Percentiles rank a stretch among this genome's conserved stretches.
Conservation (phyloP, 2,797 vertebrate species). For the Lacerta bilineata region DNA sequence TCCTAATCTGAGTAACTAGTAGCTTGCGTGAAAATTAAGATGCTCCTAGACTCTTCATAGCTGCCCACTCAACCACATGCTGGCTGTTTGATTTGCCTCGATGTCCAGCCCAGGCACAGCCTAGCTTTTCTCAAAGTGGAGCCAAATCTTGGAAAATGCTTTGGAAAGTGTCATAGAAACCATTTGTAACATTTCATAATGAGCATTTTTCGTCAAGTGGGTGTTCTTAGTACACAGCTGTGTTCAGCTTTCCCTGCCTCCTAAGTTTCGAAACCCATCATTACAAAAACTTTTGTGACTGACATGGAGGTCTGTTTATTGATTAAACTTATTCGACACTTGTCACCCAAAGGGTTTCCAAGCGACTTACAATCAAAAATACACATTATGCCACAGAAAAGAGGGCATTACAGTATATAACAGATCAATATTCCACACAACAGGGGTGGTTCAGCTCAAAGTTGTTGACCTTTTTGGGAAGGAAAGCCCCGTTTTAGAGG, state of each 20-base stretch:
- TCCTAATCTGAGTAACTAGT: too few species aligned
- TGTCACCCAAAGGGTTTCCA: too few species aligned
- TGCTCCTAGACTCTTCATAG: neutral
- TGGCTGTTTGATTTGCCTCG: neutral
- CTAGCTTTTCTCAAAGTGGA: neutral
- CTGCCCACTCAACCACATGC: neutral
- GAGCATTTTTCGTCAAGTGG: neutral
- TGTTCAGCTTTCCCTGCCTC: neutral
- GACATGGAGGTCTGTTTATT: neutral
- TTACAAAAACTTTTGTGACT: neutral
- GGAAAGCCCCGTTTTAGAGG: too few species aligned
- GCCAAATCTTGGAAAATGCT: neutral
- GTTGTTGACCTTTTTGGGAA: too few species aligned
- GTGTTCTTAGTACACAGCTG: neutral
- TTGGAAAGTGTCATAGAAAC: neutral
- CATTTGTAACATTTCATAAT: neutral
- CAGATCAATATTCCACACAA: too few species aligned
- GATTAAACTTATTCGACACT: too few species aligned
- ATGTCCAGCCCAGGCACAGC: neutral
- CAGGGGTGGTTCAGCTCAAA: too few species aligned
- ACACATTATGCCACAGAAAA: too few species aligned
- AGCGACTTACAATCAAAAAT: too few species aligned
- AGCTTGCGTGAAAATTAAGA: neutral
- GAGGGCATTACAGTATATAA: too few species aligned
- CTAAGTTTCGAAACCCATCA: neutral